These are phyloP conservation scores for Eriosoma lanigerum DNA, from an alignment of 1,140 invertebrate species.

Conservation along the genomic window DNA sequence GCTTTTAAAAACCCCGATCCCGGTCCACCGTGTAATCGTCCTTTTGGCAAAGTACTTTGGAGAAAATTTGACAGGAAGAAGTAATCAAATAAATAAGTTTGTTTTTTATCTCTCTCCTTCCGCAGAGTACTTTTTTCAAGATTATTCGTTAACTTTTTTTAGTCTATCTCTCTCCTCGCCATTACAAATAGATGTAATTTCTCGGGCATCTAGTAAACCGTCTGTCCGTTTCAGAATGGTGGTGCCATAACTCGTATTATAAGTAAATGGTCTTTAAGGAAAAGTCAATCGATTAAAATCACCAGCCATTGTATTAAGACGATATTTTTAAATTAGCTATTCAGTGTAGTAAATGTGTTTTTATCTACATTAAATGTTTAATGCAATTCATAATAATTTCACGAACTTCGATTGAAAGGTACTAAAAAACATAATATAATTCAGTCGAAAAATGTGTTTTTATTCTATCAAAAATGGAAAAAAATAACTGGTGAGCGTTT, in stretches of 20 bases:
- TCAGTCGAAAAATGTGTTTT: no score
- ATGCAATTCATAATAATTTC: no score
- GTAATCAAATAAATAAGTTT: conserved; percentile 50
- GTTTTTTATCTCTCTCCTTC: conserved; percentile 42
- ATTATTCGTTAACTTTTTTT: conserved; percentile 37
- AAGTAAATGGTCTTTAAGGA: neutral
- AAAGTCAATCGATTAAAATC: neutral
- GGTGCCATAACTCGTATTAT: neutral
- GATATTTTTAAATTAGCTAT: no score
- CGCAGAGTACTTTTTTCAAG: conserved; percentile 26
- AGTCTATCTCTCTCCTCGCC: neutral
- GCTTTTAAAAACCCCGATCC: conserved; percentile 35
- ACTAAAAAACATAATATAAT: no score
- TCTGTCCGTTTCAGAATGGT: neutral
- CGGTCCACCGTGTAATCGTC: conserved; percentile 25
- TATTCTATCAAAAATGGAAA: no score
- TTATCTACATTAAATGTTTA: neutral
- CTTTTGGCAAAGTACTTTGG: conserved; percentile 41
- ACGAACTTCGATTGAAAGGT: no score
- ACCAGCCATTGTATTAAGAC: neutral
- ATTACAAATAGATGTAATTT: conserved; percentile 34
- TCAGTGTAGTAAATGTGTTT: no score
- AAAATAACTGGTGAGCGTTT: no score
- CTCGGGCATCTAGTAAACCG: neutral
- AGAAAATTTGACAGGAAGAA: conserved; percentile 48